Percentiles rank a stretch among this genome's conserved stretches.
Evolutionary conservation across 2,113 vertebrate genomes (phyloP).

Genomic region (Sphyrna mokarran): DNA sequence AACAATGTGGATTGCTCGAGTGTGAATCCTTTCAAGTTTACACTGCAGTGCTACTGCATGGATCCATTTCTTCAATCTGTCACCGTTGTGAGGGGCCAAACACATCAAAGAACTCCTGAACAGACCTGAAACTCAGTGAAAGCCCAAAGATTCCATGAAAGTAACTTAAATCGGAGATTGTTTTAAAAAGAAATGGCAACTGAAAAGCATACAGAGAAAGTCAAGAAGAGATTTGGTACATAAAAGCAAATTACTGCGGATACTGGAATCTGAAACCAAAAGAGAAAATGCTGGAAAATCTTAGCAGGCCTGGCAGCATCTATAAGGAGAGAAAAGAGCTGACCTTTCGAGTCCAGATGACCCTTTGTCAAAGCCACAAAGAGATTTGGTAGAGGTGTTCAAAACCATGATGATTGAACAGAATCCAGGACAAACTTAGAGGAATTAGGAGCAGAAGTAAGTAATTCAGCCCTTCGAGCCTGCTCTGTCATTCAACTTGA

Average conservation of each 20-base stretch:
- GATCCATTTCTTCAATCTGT: constrained; percentile 15
- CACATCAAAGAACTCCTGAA: background rate
- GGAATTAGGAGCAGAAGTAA: too few relatives aligned
- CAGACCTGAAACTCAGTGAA: background rate
- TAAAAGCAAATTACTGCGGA: too few relatives aligned
- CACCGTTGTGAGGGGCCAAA: background rate
- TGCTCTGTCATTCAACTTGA: too few relatives aligned
- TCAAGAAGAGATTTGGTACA: background rate
- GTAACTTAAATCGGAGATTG: background rate
- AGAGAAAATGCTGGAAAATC: too few relatives aligned
- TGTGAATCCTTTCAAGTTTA: constrained; percentile 16
- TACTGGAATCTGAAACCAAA: too few relatives aligned
- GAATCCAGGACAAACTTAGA: too few relatives aligned
- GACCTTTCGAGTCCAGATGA: too few relatives aligned
- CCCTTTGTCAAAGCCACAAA: too few relatives aligned
- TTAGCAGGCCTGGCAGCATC: too few relatives aligned
- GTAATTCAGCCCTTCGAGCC: too few relatives aligned
- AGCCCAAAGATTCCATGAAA: background rate
- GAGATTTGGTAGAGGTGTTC: background rate
- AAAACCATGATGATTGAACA: background rate
- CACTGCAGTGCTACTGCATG: background rate
- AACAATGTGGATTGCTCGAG: background rate
- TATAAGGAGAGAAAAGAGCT: too few relatives aligned
- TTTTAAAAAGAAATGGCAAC: background rate
- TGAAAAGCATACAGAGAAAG: background rate